Percentiles rank a stretch among this genome's conserved stretches.
Conservation (phyloP, 2,113 vertebrate species). For the Cnemophilus loriae region DNA sequence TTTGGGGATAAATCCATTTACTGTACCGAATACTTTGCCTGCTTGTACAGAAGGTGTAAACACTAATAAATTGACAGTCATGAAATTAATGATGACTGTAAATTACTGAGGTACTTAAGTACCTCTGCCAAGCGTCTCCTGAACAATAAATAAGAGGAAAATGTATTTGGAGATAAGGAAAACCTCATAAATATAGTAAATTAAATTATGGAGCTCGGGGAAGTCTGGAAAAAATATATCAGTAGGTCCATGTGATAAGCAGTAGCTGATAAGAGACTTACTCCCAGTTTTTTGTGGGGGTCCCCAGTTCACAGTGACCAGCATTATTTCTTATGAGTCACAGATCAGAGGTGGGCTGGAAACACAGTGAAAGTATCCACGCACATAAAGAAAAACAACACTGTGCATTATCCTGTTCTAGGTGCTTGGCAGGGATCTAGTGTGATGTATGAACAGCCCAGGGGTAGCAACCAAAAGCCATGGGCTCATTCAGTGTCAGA, state of each 20-base stretch:
- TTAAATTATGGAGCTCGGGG: neutral
- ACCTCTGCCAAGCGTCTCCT: neutral
- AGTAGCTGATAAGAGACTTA: neutral
- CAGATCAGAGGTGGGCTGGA: neutral
- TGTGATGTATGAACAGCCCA: neutral
- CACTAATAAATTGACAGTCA: neutral
- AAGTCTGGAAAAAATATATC: neutral
- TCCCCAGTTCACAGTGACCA: neutral
- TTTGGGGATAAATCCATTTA: neutral
- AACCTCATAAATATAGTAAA: neutral
- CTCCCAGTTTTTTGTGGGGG: neutral
- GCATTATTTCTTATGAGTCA: neutral
- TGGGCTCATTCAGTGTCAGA: neutral
- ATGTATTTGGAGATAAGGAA: neutral
- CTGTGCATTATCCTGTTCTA: neutral
- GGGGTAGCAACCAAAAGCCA: neutral
- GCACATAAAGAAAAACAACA: neutral
- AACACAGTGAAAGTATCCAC: neutral
- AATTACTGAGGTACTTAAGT: neutral
- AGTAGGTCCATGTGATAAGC: neutral
- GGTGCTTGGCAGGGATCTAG: neutral
- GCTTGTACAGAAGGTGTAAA: constrained; percentile 2
- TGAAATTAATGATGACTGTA: constrained; percentile 3
- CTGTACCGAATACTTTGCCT: neutral
- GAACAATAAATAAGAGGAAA: neutral